A percentile compares a stretch with the other conserved stretches of the same genome.
Conservation (phyloP, 2,113 vertebrate genomes). For the Spea multiplicata region DNA sequence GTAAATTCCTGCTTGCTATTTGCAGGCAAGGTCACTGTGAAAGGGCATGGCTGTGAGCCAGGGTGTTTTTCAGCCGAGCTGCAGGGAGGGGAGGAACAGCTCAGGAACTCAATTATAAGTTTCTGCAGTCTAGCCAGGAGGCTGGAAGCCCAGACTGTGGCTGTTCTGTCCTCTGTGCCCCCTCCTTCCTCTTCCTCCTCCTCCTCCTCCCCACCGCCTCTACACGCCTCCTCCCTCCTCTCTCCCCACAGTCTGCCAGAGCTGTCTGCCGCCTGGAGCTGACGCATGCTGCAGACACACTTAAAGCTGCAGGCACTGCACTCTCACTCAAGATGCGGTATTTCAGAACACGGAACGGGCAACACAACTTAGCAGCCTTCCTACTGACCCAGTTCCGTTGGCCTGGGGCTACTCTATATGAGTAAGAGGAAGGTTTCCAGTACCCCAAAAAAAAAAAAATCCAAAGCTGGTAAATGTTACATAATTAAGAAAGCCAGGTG, state of each 20-base stretch:
- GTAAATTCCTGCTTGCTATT: conserved; percentile 69
- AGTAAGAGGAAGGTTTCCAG: too few relatives aligned
- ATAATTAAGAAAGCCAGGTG: conserved; percentile 41
- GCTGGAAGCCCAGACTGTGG: conserved; percentile 88
- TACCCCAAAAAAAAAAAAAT: neutral
- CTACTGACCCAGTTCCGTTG: too few relatives aligned
- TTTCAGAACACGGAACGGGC: too few relatives aligned
- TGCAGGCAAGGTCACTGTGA: conserved; percentile 76
- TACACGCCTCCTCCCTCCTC: conserved; percentile 51
- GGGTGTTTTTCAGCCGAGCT: conserved; percentile 69
- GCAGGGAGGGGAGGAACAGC: conserved; percentile 74
- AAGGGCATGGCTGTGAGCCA: conserved; percentile 75
- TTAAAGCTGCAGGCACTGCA: conserved; percentile 73
- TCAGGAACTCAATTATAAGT: conserved; percentile 92
- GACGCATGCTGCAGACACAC: conserved; percentile 86
- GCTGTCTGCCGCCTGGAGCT: conserved; percentile 77
- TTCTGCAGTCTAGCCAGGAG: conserved; percentile 89
- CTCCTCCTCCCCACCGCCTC: conserved; percentile 60
- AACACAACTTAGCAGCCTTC: neutral
- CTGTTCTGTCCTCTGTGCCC: conserved; percentile 67
- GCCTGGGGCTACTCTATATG: too few relatives aligned
- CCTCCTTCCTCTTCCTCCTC: conserved; percentile 60
- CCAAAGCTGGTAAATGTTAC: conserved; percentile 33
- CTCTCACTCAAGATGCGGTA: neutral
- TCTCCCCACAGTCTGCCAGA: conserved; percentile 53